phyloP scores from a whole-genome alignment of 2,113 vertebrate genomes.

The Eulemur rufifrons region DNA sequence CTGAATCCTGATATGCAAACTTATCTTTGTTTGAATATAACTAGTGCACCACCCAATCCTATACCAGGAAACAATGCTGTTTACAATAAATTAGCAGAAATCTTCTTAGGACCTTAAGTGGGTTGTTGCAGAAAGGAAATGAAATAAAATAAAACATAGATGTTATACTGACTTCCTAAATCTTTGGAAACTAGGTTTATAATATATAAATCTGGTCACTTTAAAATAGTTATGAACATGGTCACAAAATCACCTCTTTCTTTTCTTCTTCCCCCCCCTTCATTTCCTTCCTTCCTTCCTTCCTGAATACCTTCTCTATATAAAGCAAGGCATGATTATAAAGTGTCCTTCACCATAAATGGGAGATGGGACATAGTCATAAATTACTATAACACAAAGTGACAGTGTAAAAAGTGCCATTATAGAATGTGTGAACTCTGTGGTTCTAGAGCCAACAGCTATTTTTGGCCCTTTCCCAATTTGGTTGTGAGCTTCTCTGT shows the following conservation, averaged over 20 bases:
- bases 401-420: neutral
- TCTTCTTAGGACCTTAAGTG: neutral
- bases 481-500: neutral
- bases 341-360: neutral
- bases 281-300: neutral
- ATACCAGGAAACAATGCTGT: neutral
- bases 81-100: conserved; percentile 28
- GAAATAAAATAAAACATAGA: conserved; percentile 47
- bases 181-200: conserved; percentile 42
- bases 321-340: neutral
- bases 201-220: neutral
- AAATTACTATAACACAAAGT: neutral
- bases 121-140: conserved; percentile 51
- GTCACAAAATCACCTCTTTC: neutral
- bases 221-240: conserved; percentile 31
- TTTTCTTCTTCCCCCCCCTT: neutral
- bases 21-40: conserved; percentile 55
- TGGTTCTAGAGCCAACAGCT: neutral
- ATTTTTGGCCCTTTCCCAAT: neutral
- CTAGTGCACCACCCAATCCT: neutral
- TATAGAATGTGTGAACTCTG: neutral
- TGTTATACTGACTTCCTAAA: conserved; percentile 25
- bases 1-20: conserved; percentile 36
- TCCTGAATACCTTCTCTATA: neutral
- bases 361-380: neutral